Evolutionary conservation across 2,113 vertebrate genomes (phyloP).

Genomic region (Aphyosemion australe): DNA sequence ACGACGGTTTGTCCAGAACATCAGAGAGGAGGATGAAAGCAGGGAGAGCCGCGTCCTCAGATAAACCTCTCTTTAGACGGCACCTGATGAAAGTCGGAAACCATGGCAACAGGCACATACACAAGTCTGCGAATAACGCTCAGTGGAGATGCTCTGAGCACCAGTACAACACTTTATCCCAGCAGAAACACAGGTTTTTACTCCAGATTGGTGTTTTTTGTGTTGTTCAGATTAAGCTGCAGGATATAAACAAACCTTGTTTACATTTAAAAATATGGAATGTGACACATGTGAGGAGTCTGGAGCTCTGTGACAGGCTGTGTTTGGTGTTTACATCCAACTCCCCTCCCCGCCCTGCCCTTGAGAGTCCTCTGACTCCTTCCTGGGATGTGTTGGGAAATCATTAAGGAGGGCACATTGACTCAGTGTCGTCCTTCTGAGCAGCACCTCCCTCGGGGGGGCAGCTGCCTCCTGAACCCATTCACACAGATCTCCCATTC

Average conservation of each 20-base stretch:
- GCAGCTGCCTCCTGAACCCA: conserved; percentile 42
- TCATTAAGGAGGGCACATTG: conserved; percentile 46
- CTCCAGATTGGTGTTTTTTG: conserved; percentile 4
- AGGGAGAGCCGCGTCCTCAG: conserved; percentile 39
- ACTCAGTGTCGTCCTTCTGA: conserved; percentile 33
- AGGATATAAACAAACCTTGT: neutral
- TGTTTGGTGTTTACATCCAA: too few species aligned
- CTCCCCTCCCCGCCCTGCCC: conserved; percentile 45
- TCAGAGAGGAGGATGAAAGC: conserved; percentile 57
- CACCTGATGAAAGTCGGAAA: conserved; percentile 78
- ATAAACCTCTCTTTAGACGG: conserved; percentile 50
- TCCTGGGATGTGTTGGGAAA: conserved; percentile 47
- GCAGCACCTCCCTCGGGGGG: conserved; percentile 32
- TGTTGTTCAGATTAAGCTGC: neutral
- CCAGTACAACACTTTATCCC: conserved; percentile 43
- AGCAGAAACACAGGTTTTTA: conserved; percentile 27
- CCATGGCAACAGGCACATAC: conserved; percentile 79
- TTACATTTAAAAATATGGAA: neutral
- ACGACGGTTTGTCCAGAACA: conserved; percentile 27
- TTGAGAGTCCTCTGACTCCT: conserved; percentile 65
- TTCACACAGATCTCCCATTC: conserved; percentile 41
- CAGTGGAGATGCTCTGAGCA: conserved; percentile 48
- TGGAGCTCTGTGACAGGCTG: too few species aligned
- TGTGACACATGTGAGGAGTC: neutral
- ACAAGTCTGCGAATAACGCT: conserved; percentile 66